phyloP scores from a whole-genome alignment of 2,888 invertebrate genomes.

The Mystacides longicornis region DNA sequence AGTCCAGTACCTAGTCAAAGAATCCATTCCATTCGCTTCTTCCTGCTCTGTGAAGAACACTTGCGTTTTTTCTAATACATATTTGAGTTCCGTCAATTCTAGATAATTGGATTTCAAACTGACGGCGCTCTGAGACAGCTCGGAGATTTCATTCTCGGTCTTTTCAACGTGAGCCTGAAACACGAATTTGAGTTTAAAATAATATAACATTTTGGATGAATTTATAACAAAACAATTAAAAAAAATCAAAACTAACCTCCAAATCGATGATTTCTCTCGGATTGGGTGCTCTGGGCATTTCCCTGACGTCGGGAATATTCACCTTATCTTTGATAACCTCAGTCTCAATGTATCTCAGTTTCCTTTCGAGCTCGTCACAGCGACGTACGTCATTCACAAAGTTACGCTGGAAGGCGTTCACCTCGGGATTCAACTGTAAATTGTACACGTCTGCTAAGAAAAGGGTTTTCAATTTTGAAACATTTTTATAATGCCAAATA shows the following conservation, averaged over 20 bases:
- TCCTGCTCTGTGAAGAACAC: slow-evolving; percentile 81
- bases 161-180: slow-evolving; percentile 84
- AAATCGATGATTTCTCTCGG: slow-evolving; percentile 84
- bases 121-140: slow-evolving; percentile 87
- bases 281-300: slow-evolving; percentile 69
- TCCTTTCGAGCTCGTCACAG: slow-evolving; percentile 89
- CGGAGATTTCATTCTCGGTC: slow-evolving; percentile 89
- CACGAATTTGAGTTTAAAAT: no score
- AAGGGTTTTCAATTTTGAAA: no score
- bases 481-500: no score
- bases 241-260: slow-evolving; percentile 58
- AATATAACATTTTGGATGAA: no score
- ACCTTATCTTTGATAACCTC: slow-evolving; percentile 82
- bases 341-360: slow-evolving; percentile 76
- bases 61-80: slow-evolving; percentile 89
- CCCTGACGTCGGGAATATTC: slow-evolving; percentile 65
- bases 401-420: slow-evolving; percentile 85
- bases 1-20: slow-evolving; percentile 52
- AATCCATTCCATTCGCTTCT: slow-evolving; percentile 58
- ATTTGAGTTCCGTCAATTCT: slow-evolving; percentile 84
- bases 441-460: no score
- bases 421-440: slow-evolving; percentile 74
- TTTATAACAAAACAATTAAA: slow-evolving; percentile 3
- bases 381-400: slow-evolving; percentile 86
- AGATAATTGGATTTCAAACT: slow-evolving; percentile 86